Conservation (phyloP, 2,888 invertebrate species). For the Acanthococcus lagerstroemiae region DNA sequence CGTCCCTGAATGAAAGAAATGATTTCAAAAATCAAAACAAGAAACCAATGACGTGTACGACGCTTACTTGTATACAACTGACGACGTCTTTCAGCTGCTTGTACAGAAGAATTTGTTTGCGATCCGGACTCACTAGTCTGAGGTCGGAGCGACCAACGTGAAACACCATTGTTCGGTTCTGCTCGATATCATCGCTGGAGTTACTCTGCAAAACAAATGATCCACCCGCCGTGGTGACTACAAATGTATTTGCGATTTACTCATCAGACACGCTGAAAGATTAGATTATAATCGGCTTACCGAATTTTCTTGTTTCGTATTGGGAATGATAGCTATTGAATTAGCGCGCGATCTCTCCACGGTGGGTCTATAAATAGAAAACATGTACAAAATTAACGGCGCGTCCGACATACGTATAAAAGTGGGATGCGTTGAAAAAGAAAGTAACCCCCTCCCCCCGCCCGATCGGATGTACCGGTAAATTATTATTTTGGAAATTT, state of each 20-base stretch:
- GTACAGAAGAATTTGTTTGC: constrained; percentile 78
- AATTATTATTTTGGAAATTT: no score
- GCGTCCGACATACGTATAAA: no score
- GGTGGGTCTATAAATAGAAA: constrained; percentile 4
- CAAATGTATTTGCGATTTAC: not conserved
- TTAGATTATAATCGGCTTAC: not conserved
- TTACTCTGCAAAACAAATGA: not conserved
- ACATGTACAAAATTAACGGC: not conserved
- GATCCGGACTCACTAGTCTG: constrained; percentile 82
- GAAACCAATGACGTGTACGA: no score
- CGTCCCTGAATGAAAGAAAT: no score
- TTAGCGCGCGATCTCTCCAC: constrained; percentile 9
- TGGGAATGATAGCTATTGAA: constrained; percentile 14
- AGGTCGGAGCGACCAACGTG: constrained; percentile 79
- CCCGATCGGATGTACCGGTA: no score
- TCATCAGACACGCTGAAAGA: not conserved
- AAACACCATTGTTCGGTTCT: constrained; percentile 88
- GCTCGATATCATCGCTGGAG: constrained; percentile 46
- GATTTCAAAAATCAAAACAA: no score
- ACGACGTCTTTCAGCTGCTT: constrained; percentile 81
- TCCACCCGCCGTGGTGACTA: no score
- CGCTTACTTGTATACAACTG: constrained; percentile 64
- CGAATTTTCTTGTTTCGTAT: constrained; percentile 3
- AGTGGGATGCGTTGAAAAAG: no score
- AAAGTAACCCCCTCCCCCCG: no score